Evolutionary conservation across 2,797 vertebrate species (phyloP).

Genomic region (Neoniphon sammara): DNA sequence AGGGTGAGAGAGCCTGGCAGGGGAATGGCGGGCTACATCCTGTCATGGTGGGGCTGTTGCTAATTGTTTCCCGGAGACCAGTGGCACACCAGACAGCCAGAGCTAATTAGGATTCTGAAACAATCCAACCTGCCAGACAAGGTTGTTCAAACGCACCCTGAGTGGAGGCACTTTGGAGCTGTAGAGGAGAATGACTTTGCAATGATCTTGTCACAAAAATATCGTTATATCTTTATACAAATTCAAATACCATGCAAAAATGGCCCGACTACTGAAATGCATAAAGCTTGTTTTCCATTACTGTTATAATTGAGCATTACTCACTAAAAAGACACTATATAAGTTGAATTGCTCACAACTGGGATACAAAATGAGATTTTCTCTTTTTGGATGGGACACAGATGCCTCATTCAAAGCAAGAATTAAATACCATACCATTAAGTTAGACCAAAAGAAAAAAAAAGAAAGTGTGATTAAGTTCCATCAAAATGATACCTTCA

Average conservation of each 20-base stretch:
- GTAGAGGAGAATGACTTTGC: constrained; percentile 30
- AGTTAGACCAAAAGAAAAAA: background rate
- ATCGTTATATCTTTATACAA: constrained; percentile 9
- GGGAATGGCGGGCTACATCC: constrained; percentile 64
- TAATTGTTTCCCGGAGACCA: constrained; percentile 76
- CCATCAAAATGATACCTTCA: too few species aligned
- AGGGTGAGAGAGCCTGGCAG: constrained; percentile 54
- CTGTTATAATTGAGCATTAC: constrained; percentile 19
- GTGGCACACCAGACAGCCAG: constrained; percentile 65
- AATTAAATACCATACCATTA: background rate
- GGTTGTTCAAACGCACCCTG: constrained; percentile 33
- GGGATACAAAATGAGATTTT: background rate
- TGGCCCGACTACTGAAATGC: too few species aligned
- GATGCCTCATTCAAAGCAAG: background rate
- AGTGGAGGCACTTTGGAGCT: background rate
- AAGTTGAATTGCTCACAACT: background rate
- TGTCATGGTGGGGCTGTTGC: constrained; percentile 63
- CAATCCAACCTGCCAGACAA: constrained; percentile 64
- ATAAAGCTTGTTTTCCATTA: background rate
- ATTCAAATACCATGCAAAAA: background rate
- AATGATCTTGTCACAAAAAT: constrained; percentile 29
- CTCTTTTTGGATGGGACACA: background rate
- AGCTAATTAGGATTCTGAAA: constrained; percentile 71
- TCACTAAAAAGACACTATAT: background rate
- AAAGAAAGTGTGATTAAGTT: too few species aligned